Evolutionary conservation across 1,140 invertebrate genomes (phyloP).

Genomic region (Bombus consobrinus): DNA sequence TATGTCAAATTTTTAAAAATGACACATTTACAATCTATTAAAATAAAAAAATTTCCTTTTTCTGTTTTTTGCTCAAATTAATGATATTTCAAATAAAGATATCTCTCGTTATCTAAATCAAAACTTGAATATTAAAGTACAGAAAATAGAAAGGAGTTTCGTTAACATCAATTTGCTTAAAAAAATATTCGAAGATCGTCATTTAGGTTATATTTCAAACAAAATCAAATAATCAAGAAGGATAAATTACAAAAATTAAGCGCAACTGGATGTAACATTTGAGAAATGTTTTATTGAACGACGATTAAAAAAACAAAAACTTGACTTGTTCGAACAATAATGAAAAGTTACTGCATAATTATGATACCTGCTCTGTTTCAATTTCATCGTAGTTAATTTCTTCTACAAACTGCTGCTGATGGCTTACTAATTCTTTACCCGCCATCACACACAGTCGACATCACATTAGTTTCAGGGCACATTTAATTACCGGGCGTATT

Average conservation of each 20-base stretch:
- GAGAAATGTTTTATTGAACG: neutral
- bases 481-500: conserved; percentile 59
- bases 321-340: neutral
- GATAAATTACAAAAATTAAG: conserved; percentile 2
- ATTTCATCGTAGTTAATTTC: conserved; percentile 86
- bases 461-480: conserved; percentile 70
- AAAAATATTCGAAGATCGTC: neutral
- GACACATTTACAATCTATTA: neutral
- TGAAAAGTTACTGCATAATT: neutral
- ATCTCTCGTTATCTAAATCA: neutral
- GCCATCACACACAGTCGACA: conserved; percentile 80
- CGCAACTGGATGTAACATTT: neutral
- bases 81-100: neutral
- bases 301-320: neutral
- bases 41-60: neutral
- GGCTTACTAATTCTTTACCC: conserved; percentile 76
- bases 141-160: too few relatives aligned
- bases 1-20: neutral
- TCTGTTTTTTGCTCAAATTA: neutral
- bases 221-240: neutral
- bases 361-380: conserved; percentile 82
- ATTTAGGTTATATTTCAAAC: conserved; percentile 41
- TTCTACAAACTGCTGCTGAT: conserved; percentile 84
- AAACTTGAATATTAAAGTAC: neutral
- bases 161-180: neutral